phyloP scores from a whole-genome alignment of 2,797 vertebrate species.

The Macrochelys suwanniensis region DNA sequence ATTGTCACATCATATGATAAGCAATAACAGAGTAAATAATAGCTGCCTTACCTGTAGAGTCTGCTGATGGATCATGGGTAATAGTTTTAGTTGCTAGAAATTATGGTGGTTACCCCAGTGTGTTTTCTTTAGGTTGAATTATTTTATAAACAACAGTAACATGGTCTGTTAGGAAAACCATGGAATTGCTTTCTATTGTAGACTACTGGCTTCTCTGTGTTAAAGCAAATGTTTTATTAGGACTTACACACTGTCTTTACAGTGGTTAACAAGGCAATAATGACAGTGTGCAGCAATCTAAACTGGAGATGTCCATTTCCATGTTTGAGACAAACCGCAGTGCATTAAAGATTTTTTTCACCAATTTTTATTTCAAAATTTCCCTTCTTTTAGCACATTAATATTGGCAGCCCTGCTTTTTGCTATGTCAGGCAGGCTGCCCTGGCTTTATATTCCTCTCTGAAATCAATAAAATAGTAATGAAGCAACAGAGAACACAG shows the following conservation, averaged over 20 bases:
- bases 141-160: neutral
- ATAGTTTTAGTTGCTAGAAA: neutral
- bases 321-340: neutral
- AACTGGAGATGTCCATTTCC: neutral
- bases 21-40: neutral
- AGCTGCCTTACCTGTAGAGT: neutral
- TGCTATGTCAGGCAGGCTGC: slow-evolving; percentile 32
- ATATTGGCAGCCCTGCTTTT: slow-evolving; percentile 39
- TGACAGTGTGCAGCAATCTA: neutral
- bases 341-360: neutral
- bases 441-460: slow-evolving; percentile 58
- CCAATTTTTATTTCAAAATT: slow-evolving; percentile 34
- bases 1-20: neutral
- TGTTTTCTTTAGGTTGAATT: fast-evolving
- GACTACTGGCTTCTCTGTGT: neutral
- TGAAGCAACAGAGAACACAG: slow-evolving; percentile 66
- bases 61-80: neutral
- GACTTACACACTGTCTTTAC: neutral
- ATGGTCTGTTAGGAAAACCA: neutral
- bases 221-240: neutral
- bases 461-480: slow-evolving; percentile 76
- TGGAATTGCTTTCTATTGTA: neutral
- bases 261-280: neutral
- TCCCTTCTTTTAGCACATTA: neutral
- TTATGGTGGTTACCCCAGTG: neutral